A percentile compares a stretch with the other conserved stretches of the same genome.
phyloP scores from a whole-genome alignment of 1,140 invertebrate species.

The Psilanteris sp. region DNA sequence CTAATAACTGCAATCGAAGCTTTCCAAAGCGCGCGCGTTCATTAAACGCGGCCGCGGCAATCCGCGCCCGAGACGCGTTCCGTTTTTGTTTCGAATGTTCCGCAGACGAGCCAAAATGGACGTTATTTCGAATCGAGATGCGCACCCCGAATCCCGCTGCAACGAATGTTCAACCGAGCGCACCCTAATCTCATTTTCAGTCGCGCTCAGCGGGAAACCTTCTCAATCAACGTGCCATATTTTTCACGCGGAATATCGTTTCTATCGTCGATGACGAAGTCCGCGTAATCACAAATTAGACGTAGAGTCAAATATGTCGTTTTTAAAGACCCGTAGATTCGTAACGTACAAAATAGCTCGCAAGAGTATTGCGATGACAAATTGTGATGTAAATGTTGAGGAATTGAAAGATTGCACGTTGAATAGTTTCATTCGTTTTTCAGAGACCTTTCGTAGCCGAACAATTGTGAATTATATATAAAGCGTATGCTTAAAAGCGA shows the following conservation, averaged over 20 bases:
- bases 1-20: constrained; percentile 58
- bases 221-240: constrained; percentile 37
- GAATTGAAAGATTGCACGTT: background rate
- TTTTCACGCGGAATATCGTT: background rate
- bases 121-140: too few relatives aligned
- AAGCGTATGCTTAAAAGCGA: too few relatives aligned
- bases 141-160: too few relatives aligned
- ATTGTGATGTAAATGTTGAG: constrained; percentile 18
- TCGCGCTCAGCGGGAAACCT: constrained; percentile 5
- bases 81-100: too few relatives aligned
- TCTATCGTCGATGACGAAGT: constrained; percentile 12
- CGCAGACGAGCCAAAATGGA: too few relatives aligned
- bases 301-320: constrained; percentile 11
- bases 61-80: background rate
- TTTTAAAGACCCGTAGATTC: constrained; percentile 1
- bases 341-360: constrained; percentile 13
- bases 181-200: too few relatives aligned
- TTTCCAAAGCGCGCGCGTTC: constrained; percentile 31
- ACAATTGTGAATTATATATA: too few relatives aligned
- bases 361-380: constrained; percentile 14
- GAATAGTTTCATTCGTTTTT: background rate
- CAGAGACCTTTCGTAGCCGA: background rate
- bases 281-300: constrained; percentile 1
- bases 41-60: constrained; percentile 15
- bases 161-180: too few relatives aligned